Base-by-base conservation (phyloP, 2,113 vertebrate genomes). In the Microcebus murinus region DNA sequence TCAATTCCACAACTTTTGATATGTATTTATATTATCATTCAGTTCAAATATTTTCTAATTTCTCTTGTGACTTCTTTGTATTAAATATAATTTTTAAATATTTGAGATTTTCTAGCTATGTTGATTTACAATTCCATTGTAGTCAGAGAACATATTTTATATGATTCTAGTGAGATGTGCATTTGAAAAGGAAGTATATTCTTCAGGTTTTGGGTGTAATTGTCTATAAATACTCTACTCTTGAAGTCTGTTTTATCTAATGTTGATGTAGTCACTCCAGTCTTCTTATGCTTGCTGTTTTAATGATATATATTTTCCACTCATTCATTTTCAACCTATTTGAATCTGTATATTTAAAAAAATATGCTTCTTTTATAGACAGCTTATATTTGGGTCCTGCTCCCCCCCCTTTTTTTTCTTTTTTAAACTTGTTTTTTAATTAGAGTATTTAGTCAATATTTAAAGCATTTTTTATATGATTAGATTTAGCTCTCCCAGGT, bases 301-400 rank as follows among this genome's bases (percentile, higher is more conserved):
- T 74, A 18, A 27, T 93, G 42, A 65, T 48, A 4, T 36, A 29
- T 25, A 13, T 55, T 70, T 48, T 52, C 2, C 8, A 63, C 18
- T 70, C 31, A 36, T 34, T 71, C 29, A 21, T 12, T 55, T 83
- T 39, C 42, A 68, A 36, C 14, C 31, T 29, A 1, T 81, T 42
- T 95, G 15, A 74, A 31, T 83, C 31, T 94, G 86, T 90, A 21
- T 76, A 50, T 85, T 95, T 94, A 34, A 77, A 90, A 90, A 86
- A 89, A 77, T 20, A n/a, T 39, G 39, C n/a, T 80, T 61, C 25
- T 31, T 27, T 80, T 70, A 5, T 67, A 48, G 29, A 57, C 8
- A 55, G 15, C n/a, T 48, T 74, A 12, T 17, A 36, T 36, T 21
- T 70, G 74, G 29, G 36, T 29, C 8, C 52, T 42, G n/a, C 14